Evolutionary conservation across 2,113 vertebrate genomes (phyloP).

Genomic region (Podilymbus podiceps): DNA sequence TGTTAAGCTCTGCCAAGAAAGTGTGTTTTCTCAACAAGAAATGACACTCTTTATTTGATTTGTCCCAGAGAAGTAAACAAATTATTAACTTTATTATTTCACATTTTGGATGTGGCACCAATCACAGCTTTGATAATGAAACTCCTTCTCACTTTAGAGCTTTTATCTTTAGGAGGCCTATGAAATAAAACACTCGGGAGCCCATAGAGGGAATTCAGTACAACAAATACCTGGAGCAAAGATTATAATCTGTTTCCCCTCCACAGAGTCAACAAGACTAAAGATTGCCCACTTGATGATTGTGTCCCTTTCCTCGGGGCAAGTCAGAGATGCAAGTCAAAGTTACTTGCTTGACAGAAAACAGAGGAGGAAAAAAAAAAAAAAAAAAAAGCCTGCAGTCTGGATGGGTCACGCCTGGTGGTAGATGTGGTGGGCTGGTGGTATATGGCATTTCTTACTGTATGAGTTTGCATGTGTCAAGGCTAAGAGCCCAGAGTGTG

Average conservation of each 20-base stretch:
- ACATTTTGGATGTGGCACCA: neutral
- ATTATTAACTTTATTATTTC: neutral
- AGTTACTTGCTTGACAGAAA: conserved; percentile 22
- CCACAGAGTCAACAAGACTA: conserved; percentile 2
- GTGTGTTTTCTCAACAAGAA: conserved; percentile 32
- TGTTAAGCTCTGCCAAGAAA: conserved; percentile 2
- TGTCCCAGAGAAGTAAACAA: conserved; percentile 37
- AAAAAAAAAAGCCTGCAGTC: neutral
- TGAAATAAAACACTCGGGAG: neutral
- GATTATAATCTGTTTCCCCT: conserved; percentile 18
- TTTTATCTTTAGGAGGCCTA: neutral
- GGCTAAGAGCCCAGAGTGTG: neutral
- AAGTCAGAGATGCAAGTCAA: conserved; percentile 3
- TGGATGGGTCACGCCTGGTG: neutral
- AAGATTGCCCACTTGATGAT: conserved; percentile 29
- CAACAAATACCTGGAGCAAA: conserved; percentile 50
- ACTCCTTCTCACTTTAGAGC: neutral
- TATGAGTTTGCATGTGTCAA: neutral
- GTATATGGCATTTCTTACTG: neutral
- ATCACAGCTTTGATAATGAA: neutral
- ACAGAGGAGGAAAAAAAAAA: neutral
- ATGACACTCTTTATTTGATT: neutral
- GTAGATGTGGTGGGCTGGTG: neutral
- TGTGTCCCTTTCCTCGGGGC: conserved; percentile 15
- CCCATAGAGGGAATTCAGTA: neutral